phyloP scores from a whole-genome alignment of 2,888 invertebrate species.

The Alentia gelatinosa region DNA sequence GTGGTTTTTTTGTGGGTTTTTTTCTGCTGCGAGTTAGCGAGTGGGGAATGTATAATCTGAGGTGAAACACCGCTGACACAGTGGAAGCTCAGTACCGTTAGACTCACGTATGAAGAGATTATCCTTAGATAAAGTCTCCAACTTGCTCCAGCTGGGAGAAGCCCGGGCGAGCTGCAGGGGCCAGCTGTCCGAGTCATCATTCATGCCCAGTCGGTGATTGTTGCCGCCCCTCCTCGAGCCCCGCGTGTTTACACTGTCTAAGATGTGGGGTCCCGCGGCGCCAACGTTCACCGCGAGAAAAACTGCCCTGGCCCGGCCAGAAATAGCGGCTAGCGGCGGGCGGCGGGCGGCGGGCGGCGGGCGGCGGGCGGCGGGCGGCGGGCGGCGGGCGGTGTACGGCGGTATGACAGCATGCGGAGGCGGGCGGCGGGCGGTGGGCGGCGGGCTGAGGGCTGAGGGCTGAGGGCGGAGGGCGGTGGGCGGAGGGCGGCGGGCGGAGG shows the following conservation, averaged over 20 bases:
- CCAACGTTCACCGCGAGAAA: not conserved
- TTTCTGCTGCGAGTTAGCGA: too few relatives aligned
- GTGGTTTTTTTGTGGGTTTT: too few relatives aligned
- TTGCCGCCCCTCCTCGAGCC: not conserved
- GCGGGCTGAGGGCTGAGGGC: too few relatives aligned
- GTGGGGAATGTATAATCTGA: too few relatives aligned
- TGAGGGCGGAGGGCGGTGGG: too few relatives aligned
- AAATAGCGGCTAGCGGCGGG: not conserved
- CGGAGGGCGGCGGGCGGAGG: too few relatives aligned
- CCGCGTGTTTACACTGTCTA: not conserved
- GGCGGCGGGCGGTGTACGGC: too few relatives aligned
- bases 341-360: not conserved
- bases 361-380: not conserved
- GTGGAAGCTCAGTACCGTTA: too few relatives aligned
- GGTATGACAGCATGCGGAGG: too few relatives aligned
- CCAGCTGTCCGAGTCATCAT: constrained; percentile 14
- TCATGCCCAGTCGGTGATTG: not conserved
- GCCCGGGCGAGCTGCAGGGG: not conserved
- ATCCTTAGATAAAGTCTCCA: not conserved
- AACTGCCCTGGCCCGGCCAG: not conserved
- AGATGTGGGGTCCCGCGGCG: not conserved
- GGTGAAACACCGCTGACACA: too few relatives aligned
- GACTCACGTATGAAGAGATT: too few relatives aligned
- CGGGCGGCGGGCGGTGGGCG: too few relatives aligned
- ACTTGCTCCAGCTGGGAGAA: not conserved